Conservation (phyloP, 2,113 vertebrate genomes). For the Chloroceryle aenea region DNA sequence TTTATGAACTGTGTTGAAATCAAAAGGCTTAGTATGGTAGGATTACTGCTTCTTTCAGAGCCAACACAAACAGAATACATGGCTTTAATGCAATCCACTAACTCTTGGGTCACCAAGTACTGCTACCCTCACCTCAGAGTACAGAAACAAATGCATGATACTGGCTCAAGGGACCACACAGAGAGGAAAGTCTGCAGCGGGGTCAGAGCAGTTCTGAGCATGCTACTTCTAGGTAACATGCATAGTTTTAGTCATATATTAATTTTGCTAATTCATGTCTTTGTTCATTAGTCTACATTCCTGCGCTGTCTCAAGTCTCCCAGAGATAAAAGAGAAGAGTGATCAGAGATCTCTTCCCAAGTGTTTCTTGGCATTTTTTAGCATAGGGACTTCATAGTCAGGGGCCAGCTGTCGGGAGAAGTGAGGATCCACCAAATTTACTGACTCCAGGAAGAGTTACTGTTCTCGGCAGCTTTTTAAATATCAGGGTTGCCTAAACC, state of each 20-base stretch:
- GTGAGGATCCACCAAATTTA: constrained; percentile 20
- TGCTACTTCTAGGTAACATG: neutral
- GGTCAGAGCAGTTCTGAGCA: neutral
- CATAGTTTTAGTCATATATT: neutral
- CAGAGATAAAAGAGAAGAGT: neutral
- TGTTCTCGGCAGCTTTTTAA: constrained; percentile 42
- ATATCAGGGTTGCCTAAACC: constrained; percentile 29
- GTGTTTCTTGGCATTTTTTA: neutral
- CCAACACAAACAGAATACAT: neutral
- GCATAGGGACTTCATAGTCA: neutral
- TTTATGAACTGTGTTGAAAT: neutral
- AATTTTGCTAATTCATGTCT: neutral
- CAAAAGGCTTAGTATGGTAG: neutral
- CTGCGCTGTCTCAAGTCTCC: neutral
- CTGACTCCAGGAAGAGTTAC: neutral
- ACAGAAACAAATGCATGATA: neutral
- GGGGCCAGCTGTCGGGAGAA: neutral
- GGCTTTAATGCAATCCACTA: neutral
- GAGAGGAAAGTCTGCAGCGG: neutral
- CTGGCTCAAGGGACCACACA: neutral
- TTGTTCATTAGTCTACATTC: neutral
- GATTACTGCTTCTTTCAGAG: neutral
- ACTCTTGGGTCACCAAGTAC: neutral
- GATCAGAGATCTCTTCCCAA: neutral
- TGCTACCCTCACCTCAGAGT: neutral